These are phyloP conservation scores for Paraescarpia echinospica DNA, from an alignment of 1,140 invertebrate genomes.

Conservation along the genomic window DNA sequence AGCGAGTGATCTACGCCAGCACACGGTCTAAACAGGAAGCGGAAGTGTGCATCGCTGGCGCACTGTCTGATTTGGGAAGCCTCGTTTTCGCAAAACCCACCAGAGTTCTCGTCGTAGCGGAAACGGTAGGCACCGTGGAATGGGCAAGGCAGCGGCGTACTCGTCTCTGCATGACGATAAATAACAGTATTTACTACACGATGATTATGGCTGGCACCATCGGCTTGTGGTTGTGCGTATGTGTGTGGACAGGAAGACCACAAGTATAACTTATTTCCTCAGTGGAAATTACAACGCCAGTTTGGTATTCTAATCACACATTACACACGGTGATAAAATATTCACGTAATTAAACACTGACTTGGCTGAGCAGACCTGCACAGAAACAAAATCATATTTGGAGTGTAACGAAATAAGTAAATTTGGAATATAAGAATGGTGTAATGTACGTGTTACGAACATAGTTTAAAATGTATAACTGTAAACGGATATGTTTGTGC, in stretches of 20 bases:
- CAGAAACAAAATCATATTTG: too few relatives aligned
- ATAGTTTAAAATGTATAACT: too few relatives aligned
- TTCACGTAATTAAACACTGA: neutral
- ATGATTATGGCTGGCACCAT: neutral
- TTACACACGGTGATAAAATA: neutral
- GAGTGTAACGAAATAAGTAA: too few relatives aligned
- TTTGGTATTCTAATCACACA: neutral
- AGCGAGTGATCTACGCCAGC: slow-evolving; percentile 1
- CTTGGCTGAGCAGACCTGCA: neutral
- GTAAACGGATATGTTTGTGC: too few relatives aligned
- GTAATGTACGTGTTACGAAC: too few relatives aligned
- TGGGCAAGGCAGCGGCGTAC: slow-evolving; percentile 21
- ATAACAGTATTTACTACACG: neutral
- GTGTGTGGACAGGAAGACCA: neutral
- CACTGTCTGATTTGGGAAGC: slow-evolving; percentile 23
- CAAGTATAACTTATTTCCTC: neutral
- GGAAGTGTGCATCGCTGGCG: slow-evolving; percentile 19
- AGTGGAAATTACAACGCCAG: neutral
- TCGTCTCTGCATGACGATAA: neutral
- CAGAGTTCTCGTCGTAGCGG: slow-evolving; percentile 26
- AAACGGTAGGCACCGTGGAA: slow-evolving; percentile 26
- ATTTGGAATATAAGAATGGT: too few relatives aligned
- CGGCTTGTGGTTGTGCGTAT: neutral
- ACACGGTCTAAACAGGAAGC: slow-evolving; percentile 24
- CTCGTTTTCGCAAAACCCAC: slow-evolving; percentile 24